Base-by-base conservation (phyloP, 1,140 invertebrate species). In the Neelides sp. region DNA sequence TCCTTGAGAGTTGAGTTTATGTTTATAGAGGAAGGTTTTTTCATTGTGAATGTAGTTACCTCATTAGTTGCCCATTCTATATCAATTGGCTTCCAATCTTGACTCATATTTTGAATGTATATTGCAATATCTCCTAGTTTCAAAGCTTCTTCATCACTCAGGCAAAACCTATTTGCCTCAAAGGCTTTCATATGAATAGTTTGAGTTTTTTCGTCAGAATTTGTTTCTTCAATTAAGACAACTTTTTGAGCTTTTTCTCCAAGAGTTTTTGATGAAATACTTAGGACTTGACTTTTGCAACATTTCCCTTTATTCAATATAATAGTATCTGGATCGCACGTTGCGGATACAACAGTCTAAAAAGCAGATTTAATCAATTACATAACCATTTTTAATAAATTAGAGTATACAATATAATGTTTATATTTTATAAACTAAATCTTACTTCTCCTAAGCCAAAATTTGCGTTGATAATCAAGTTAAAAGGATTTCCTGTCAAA, bases 371-470 rank as follows among this genome's bases (percentile, higher is more conserved):
- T 41, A 30, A 34, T 32, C 32, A 43, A n/a, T 12, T 52, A 45
- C 35, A 46, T 19, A 43, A 39, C 24, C 24, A 5, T 50, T 39
- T 13, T 17, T 30, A 10, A 32, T 12, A n/a, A n/a, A n/a, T n/a
- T n/a, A n/a, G n/a, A n/a, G n/a, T n/a, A n/a, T n/a, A n/a, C n/a
- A n/a, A n/a, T n/a, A n/a, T n/a, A n/a, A n/a, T n/a, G n/a, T n/a
- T n/a, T n/a, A n/a, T n/a, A n/a, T n/a, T n/a, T n/a, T n/a, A n/a
- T n/a, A n/a, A n/a, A n/a, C 10, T 17, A 26, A 22, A 4, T 8
- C 42, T 56, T 67, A 79, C 79, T 71, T 89, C 85, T 55, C 85
- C 85, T 2, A 87, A 66, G 0, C 85, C 85, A 68, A 78, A 83
- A 66, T 86, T 85, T 1, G 83, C 79, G 13, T 82, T 83, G 44